Percentiles rank a stretch among this genome's conserved stretches.
These are phyloP conservation scores for Labeo calbasu DNA, from an alignment of 2,797 vertebrate species.

Conservation along the genomic window DNA sequence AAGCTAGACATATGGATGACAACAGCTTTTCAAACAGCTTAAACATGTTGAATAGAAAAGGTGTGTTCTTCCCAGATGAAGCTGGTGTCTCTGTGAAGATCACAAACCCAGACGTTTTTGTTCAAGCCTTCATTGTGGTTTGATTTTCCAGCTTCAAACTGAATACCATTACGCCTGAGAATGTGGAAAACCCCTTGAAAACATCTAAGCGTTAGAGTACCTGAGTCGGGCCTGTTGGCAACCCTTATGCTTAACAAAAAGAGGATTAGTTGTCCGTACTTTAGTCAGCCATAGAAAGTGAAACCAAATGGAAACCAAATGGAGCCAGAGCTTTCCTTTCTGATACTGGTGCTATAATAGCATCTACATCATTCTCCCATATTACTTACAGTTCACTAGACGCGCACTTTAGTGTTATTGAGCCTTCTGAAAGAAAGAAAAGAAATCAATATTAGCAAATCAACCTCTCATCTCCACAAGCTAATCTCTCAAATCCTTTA, in stretches of 20 bases:
- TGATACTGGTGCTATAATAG: conserved; percentile 28
- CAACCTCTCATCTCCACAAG: conserved; percentile 18
- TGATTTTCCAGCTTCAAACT: conserved; percentile 37
- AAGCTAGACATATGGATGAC: background rate
- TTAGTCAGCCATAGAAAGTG: conserved; percentile 36
- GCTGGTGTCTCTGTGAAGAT: conserved; percentile 25
- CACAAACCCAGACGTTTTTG: conserved; percentile 32
- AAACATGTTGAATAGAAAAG: background rate
- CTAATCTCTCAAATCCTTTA: conserved; percentile 39
- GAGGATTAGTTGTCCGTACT: conserved; percentile 50
- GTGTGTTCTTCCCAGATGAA: conserved; percentile 20
- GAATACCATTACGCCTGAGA: conserved; percentile 14
- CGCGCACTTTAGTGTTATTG: conserved; percentile 22
- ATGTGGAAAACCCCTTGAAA: conserved; percentile 38
- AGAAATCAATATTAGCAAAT: conserved; percentile 31
- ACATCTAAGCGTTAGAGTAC: conserved; percentile 49
- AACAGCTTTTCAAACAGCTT: background rate
- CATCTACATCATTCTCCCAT: conserved; percentile 22
- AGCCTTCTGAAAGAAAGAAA: conserved; percentile 2
- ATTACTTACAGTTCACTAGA: conserved; percentile 21
- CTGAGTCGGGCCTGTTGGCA: conserved; percentile 46
- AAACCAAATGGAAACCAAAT: conserved; percentile 35
- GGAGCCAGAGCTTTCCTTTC: conserved; percentile 44
- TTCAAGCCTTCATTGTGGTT: conserved; percentile 35
- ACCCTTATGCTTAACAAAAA: conserved; percentile 41